phyloP scores from a whole-genome alignment of 2,888 invertebrate genomes.

The Empis stercorea region DNA sequence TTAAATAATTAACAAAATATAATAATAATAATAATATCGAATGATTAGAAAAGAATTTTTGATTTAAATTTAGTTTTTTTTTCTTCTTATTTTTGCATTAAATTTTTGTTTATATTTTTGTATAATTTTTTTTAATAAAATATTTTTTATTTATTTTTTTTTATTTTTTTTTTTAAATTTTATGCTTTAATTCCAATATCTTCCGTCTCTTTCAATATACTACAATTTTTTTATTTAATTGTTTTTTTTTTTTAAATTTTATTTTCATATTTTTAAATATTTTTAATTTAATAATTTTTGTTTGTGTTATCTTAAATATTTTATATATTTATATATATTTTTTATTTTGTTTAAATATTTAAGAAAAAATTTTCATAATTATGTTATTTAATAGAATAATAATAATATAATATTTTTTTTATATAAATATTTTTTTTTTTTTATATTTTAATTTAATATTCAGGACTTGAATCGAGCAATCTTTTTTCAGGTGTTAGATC shows the following conservation, averaged over 20 bases:
- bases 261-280: too few species aligned
- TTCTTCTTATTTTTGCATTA: not conserved
- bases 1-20: not conserved
- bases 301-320: too few species aligned
- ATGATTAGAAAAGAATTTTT: constrained; percentile 6
- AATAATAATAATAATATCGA: constrained; percentile 14
- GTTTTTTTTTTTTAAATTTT: too few species aligned
- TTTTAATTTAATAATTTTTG: too few species aligned
- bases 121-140: too few species aligned
- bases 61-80: not conserved
- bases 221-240: too few species aligned
- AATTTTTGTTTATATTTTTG: too few species aligned
- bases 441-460: constrained; percentile 24
- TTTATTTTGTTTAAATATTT: not conserved
- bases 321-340: not conserved
- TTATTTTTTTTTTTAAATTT: too few species aligned
- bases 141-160: too few species aligned
- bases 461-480: constrained; percentile 35
- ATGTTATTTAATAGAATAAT: not conserved
- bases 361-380: not conserved
- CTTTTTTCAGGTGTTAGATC: constrained; percentile 37
- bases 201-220: too few species aligned
- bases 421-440: constrained; percentile 8
- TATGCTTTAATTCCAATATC: too few species aligned
- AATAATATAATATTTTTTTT: constrained; percentile 15